These are phyloP conservation scores for Escarpia spicata DNA, from an alignment of 2,888 invertebrate species.

Conservation along the genomic window DNA sequence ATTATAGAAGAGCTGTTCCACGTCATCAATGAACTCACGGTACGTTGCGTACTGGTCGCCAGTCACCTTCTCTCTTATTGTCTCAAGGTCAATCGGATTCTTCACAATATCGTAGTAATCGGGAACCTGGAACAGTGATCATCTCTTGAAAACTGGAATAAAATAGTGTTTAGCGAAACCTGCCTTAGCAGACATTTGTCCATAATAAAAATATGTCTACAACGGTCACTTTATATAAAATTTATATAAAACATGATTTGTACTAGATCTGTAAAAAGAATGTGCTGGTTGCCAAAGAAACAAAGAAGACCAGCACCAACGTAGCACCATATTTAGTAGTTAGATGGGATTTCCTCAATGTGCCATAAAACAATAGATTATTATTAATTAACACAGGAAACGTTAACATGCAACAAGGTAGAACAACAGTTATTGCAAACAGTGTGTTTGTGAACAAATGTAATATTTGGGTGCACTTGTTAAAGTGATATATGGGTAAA, in stretches of 20 bases:
- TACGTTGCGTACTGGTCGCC: constrained; percentile 55
- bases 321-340: background rate
- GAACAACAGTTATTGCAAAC: too few species aligned
- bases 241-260: too few species aligned
- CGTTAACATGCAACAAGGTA: background rate
- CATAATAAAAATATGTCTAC: too few species aligned
- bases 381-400: background rate
- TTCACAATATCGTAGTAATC: constrained; percentile 96
- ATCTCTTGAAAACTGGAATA: background rate
- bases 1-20: constrained; percentile 59
- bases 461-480: constrained; percentile 17
- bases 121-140: constrained; percentile 73
- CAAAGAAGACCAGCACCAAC: background rate
- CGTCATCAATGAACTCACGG: constrained; percentile 58
- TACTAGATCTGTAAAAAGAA: too few species aligned
- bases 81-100: constrained; percentile 94
- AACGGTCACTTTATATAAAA: too few species aligned
- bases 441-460: background rate
- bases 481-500: background rate
- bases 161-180: too few species aligned
- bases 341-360: background rate
- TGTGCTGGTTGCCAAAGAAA: too few species aligned
- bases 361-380: background rate
- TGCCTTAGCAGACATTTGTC: too few species aligned
- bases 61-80: constrained; percentile 80